Conservation (phyloP, 2,888 invertebrate species). For the Drosophila kuntzei region DNA sequence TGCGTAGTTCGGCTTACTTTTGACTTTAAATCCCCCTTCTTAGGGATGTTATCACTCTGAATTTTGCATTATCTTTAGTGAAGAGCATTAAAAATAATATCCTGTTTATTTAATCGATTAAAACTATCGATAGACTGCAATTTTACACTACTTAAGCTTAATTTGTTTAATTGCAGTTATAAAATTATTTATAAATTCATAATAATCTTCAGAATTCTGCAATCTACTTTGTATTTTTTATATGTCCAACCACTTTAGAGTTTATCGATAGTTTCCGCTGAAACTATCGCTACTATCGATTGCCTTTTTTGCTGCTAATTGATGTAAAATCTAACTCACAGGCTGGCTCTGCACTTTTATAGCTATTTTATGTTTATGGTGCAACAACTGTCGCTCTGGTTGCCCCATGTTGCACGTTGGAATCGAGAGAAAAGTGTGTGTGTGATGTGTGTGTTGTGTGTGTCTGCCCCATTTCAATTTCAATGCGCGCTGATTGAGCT, state of each 20-base stretch:
- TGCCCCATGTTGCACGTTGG: constrained; percentile 45
- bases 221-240: background rate
- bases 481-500: constrained; percentile 61
- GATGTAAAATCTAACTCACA: constrained; percentile 11
- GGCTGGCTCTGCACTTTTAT: constrained; percentile 22
- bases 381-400: constrained; percentile 18
- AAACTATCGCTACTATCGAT: constrained; percentile 16
- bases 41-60: no score
- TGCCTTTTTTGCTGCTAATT: background rate
- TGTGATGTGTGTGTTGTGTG: constrained; percentile 8
- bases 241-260: background rate
- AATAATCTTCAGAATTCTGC: background rate
- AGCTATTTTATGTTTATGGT: constrained; percentile 25
- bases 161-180: background rate
- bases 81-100: background rate
- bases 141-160: background rate
- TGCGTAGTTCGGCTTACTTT: no score
- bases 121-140: background rate
- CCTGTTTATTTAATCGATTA: background rate
- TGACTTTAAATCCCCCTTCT: no score
- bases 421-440: constrained; percentile 9
- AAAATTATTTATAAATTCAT: background rate
- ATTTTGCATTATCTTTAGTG: no score
- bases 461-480: constrained; percentile 48
- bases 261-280: constrained; percentile 6